Conservation (phyloP, 2,888 invertebrate genomes). For the Drosophila macrospina region DNA sequence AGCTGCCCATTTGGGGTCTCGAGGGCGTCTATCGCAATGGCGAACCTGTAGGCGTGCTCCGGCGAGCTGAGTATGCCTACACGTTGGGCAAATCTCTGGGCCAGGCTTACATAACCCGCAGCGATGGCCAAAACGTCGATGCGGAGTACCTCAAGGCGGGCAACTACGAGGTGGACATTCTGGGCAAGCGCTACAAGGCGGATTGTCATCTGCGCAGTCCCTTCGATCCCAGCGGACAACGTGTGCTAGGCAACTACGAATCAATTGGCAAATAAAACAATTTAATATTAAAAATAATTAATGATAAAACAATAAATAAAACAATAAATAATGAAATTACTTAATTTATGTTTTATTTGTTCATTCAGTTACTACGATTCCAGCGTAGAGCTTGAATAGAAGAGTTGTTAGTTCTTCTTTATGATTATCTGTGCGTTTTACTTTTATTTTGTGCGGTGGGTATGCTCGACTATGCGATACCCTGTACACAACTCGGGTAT, state of each 20-base stretch:
- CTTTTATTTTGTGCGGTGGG: too few relatives aligned
- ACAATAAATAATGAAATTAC: not conserved
- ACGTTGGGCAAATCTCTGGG: conserved; percentile 87
- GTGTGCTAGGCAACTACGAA: conserved; percentile 89
- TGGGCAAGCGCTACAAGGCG: conserved; percentile 91
- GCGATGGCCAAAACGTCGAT: conserved; percentile 88
- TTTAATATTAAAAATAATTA: not conserved
- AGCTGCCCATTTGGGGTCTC: conserved; percentile 92
- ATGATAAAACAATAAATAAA: too few relatives aligned
- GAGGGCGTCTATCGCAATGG: conserved; percentile 94
- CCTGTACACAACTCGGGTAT: too few relatives aligned
- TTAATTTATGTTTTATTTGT: not conserved
- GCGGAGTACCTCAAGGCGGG: conserved; percentile 89
- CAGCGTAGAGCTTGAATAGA: too few relatives aligned
- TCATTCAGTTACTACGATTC: too few relatives aligned
- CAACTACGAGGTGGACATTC: conserved; percentile 91
- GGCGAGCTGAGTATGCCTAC: conserved; percentile 92
- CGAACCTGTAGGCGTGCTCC: conserved; percentile 91
- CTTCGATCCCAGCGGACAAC: conserved; percentile 92
- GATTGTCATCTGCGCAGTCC: conserved; percentile 90
- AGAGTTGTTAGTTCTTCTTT: too few relatives aligned
- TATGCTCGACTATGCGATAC: too few relatives aligned
- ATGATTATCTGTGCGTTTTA: too few relatives aligned
- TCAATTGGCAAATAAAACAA: not conserved
- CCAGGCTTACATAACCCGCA: conserved; percentile 87